phyloP scores from a whole-genome alignment of 2,888 invertebrate species.

The Drosophila setosimentum region DNA sequence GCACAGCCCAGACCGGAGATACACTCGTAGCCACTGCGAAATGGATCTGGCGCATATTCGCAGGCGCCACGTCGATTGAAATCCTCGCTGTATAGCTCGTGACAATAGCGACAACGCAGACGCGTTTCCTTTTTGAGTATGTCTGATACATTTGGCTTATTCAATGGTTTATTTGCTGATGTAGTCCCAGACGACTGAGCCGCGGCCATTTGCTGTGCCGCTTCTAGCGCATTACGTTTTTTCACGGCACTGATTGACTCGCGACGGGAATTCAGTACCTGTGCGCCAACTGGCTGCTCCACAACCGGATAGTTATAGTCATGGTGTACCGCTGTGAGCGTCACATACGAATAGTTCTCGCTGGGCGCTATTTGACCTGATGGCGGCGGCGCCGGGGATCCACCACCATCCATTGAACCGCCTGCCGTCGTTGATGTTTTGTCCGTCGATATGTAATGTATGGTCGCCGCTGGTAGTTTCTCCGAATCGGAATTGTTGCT shows the following conservation, averaged over 20 bases:
- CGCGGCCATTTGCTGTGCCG: slow-evolving; percentile 83
- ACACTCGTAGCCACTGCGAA: slow-evolving; percentile 91
- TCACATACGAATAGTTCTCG: slow-evolving; percentile 93
- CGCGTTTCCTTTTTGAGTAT: slow-evolving; percentile 84
- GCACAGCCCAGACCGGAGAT: slow-evolving; percentile 95
- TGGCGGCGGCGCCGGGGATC: slow-evolving; percentile 37
- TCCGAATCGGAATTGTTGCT: slow-evolving; percentile 81
- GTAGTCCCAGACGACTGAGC: slow-evolving; percentile 82
- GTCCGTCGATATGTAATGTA: slow-evolving; percentile 88
- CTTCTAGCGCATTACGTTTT: slow-evolving; percentile 87
- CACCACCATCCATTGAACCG: slow-evolving; percentile 39
- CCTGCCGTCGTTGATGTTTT: slow-evolving; percentile 64
- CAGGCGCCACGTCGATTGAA: slow-evolving; percentile 94
- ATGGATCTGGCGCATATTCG: slow-evolving; percentile 94
- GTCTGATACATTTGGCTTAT: slow-evolving; percentile 79
- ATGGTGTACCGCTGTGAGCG: slow-evolving; percentile 90
- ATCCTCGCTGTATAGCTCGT: slow-evolving; percentile 92
- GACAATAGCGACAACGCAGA: slow-evolving; percentile 89
- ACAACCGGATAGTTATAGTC: slow-evolving; percentile 93
- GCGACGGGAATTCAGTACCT: slow-evolving; percentile 84
- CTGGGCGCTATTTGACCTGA: slow-evolving; percentile 84
- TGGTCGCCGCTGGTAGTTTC: slow-evolving; percentile 83
- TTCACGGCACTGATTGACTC: slow-evolving; percentile 88
- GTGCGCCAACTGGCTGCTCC: slow-evolving; percentile 84
- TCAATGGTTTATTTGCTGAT: slow-evolving; percentile 63